Base-by-base conservation (phyloP, 2,888 invertebrate genomes). In the Drosophila tanythrix region DNA sequence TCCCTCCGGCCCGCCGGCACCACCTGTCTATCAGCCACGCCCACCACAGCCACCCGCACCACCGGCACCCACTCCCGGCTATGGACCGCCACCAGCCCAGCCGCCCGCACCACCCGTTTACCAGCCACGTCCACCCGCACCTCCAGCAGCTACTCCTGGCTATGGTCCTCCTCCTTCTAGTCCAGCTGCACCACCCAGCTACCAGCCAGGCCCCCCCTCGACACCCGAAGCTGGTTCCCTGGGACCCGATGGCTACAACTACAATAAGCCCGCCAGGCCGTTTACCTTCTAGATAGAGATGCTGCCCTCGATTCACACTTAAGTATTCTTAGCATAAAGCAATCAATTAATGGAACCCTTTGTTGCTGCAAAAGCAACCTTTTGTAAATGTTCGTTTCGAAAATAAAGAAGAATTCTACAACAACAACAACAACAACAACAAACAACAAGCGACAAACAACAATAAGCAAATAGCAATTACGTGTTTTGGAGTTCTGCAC, bases 231-330 rank as follows among this genome's bases (percentile, higher is more conserved):
- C 92, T 5, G 92, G 92, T 10, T 91, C 92, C 5, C 75, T 92
- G 66, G 93, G 93, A 38, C 91, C 91, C 38, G 93, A 93, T 76
- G 93, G 93, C 50, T 93, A 93, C 76, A 92, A 92, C 69, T 93
- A 93, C 71, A 92, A 92, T 71, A 91, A 92, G 72, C 93, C 93
- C 55, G 88, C 89, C 62, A 91, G 83, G 59, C 89, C 91, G 31
- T 93, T 93, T 64, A 91, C 87, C 77, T 93, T 88, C 72, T 93
- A 92, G 76, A 46, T 6, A 25, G 4, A 15, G 46, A 69, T 48
- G 25, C 15, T 57, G 67, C 50, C 36, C 33, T 46, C 33, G 40
- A 65, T 58, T 57, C 36, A 56, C 53, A 48, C 51, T 35, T 61
- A 67, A 81, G 81, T 65, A 81, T 63, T 62, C 36, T 35, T 70